phyloP scores from a whole-genome alignment of 2,113 vertebrate genomes.

The Myotis brandtii region DNA sequence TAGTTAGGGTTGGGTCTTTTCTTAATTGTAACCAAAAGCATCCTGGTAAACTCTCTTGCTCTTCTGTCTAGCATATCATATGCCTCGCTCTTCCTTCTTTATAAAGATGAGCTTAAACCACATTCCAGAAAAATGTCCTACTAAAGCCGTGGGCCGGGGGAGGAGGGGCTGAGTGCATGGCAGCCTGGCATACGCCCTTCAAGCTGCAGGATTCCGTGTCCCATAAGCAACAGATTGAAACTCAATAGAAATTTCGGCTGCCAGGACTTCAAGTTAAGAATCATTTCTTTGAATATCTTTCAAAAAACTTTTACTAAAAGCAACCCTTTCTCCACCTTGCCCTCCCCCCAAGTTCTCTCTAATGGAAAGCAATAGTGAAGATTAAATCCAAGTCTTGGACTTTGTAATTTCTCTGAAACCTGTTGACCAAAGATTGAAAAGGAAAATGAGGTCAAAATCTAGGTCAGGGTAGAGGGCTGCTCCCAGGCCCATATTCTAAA shows the following conservation, averaged over 20 bases:
- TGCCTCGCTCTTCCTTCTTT: neutral
- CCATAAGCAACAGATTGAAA: neutral
- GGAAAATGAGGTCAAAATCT: conserved; percentile 82
- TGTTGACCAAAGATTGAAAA: conserved; percentile 71
- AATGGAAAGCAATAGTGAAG: conserved; percentile 56
- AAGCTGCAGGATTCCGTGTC: neutral
- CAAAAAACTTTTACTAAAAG: neutral
- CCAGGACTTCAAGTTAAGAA: neutral
- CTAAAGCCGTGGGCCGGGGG: neutral
- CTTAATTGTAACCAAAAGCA: neutral
- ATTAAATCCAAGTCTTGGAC: conserved; percentile 65
- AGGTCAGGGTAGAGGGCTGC: conserved; percentile 77
- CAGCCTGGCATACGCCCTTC: neutral
- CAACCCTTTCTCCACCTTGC: neutral
- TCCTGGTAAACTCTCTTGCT: neutral
- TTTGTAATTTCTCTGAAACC: conserved; percentile 60
- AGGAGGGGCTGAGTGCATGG: neutral
- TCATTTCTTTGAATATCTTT: neutral
- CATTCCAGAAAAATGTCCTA: neutral
- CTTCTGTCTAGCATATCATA: neutral
- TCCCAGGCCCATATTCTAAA: conserved; percentile 33
- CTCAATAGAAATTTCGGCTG: neutral
- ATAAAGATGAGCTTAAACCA: neutral
- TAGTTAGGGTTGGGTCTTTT: neutral
- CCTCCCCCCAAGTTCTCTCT: conserved; percentile 26